A percentile compares a stretch with the other conserved stretches of the same genome.
phyloP scores from a whole-genome alignment of 2,888 invertebrate genomes.

The Hyles lineata region DNA sequence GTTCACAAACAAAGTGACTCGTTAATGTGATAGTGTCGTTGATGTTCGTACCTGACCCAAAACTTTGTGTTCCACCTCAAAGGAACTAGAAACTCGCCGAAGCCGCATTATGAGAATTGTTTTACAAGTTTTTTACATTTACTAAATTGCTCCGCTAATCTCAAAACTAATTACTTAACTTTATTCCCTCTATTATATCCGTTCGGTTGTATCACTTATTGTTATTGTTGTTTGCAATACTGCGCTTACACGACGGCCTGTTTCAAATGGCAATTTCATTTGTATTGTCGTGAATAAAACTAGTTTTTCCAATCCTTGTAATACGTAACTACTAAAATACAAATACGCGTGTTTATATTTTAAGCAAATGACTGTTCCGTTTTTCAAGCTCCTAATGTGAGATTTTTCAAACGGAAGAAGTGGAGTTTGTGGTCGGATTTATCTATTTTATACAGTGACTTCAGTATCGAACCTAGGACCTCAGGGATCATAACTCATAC shows the following conservation, averaged over 20 bases:
- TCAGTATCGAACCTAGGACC: no score
- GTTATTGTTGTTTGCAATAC: background rate
- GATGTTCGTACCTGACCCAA: conserved; percentile 64
- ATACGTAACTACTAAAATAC: background rate
- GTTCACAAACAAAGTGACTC: conserved; percentile 65
- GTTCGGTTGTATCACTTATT: conserved; percentile 17
- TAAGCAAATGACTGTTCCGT: no score
- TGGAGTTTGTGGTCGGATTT: no score
- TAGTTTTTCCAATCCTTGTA: background rate
- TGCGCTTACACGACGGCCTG: background rate
- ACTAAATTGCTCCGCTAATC: conserved; percentile 37
- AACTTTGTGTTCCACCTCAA: conserved; percentile 61
- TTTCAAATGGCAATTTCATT: background rate
- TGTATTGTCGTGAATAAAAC: background rate
- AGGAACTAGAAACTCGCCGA: conserved; percentile 50
- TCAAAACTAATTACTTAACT: conserved; percentile 28
- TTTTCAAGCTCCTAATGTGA: no score
- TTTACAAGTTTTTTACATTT: conserved; percentile 55
- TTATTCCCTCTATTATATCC: conserved; percentile 9
- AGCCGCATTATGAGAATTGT: conserved; percentile 55
- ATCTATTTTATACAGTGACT: no score
- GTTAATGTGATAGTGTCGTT: conserved; percentile 71
- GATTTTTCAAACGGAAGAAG: no score
- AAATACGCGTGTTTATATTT: background rate
- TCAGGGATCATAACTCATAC: no score